These are phyloP conservation scores for Steinernema feltiae DNA, from an alignment of 1,140 invertebrate species.

Conservation along the genomic window DNA sequence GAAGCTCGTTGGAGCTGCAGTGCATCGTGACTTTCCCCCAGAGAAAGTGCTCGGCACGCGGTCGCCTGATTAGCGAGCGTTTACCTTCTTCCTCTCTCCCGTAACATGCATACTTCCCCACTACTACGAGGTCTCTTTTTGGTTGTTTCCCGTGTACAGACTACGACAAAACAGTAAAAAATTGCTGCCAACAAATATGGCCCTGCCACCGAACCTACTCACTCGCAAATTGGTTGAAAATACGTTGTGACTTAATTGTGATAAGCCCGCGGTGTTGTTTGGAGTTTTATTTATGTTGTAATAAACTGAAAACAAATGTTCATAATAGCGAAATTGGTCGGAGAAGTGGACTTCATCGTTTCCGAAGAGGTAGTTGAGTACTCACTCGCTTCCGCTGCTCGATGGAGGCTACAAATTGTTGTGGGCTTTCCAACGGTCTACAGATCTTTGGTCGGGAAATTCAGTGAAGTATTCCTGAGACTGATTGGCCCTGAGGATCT, in stretches of 20 bases:
- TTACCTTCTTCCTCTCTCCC: not conserved
- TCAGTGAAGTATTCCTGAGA: no score
- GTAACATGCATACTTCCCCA: not conserved
- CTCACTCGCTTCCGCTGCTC: no score
- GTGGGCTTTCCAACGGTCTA: no score
- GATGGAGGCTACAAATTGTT: no score
- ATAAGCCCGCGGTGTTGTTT: not conserved
- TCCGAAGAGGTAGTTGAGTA: no score
- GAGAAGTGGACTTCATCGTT: no score
- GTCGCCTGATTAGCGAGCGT: not conserved
- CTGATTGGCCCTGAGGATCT: no score
- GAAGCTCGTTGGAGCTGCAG: not conserved
- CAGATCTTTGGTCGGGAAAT: no score
- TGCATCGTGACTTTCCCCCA: not conserved
- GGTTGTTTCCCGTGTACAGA: not conserved
- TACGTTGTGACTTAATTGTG: not conserved
- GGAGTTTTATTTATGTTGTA: not conserved
- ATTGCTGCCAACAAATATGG: not conserved
- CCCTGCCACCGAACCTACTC: not conserved
- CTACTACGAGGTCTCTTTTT: constrained; percentile 9
- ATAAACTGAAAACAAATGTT: not conserved
- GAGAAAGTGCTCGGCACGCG: not conserved
- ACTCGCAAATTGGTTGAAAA: not conserved
- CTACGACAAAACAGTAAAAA: not conserved
- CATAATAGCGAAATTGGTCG: no score